Percentiles rank a stretch among this genome's conserved stretches.
phyloP scores from a whole-genome alignment of 2,888 invertebrate genomes.

The Orchestes rusci region DNA sequence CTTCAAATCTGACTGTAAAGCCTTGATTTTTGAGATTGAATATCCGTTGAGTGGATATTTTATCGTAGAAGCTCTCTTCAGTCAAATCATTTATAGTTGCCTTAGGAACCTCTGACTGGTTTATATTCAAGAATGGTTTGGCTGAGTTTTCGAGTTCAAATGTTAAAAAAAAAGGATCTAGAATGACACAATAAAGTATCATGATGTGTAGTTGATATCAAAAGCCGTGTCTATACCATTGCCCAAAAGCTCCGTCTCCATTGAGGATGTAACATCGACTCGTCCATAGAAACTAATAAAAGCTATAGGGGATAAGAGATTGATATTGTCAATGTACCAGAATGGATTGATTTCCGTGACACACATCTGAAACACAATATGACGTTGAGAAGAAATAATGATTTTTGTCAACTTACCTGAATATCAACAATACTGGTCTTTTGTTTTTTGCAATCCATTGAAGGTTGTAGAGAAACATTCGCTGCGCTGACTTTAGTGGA shows the following conservation, averaged over 20 bases:
- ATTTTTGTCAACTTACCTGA: constrained; percentile 16
- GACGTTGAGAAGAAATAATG: neutral
- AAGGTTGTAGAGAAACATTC: constrained; percentile 4
- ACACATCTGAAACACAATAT: constrained; percentile 26
- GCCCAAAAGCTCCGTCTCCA: too few relatives aligned
- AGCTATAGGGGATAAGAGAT: constrained; percentile 11
- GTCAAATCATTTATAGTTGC: too few relatives aligned
- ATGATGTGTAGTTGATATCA: too few relatives aligned
- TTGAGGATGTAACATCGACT: too few relatives aligned
- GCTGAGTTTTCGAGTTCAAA: too few relatives aligned
- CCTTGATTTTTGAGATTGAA: constrained; percentile 20
- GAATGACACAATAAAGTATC: too few relatives aligned
- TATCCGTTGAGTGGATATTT: constrained; percentile 25
- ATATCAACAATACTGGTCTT: constrained; percentile 13
- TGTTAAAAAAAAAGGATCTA: too few relatives aligned
- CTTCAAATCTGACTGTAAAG: constrained; percentile 25
- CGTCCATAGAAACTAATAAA: constrained; percentile 7
- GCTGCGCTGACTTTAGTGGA: neutral
- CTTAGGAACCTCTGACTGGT: too few relatives aligned
- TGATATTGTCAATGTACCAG: constrained; percentile 20
- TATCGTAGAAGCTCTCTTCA: constrained; percentile 22
- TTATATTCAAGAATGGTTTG: too few relatives aligned
- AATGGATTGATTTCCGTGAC: constrained; percentile 22
- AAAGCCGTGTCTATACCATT: too few relatives aligned
- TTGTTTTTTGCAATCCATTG: constrained; percentile 2